These are phyloP conservation scores for Eupithecia vulgata DNA, from an alignment of 2,888 invertebrate species.

Conservation along the genomic window DNA sequence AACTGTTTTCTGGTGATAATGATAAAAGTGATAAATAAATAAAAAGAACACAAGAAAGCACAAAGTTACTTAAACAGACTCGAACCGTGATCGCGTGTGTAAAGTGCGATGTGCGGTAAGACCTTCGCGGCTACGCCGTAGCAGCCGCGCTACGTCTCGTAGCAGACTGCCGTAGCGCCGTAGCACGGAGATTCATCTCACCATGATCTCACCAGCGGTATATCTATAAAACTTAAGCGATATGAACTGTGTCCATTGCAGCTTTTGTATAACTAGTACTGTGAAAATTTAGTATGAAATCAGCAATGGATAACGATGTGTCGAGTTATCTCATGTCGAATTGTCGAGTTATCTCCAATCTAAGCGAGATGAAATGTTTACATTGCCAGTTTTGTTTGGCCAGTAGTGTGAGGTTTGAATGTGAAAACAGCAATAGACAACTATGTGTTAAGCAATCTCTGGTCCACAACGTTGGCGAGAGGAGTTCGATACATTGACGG, in stretches of 20 bases:
- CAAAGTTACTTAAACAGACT: conserved; percentile 26
- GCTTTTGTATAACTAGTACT: neutral
- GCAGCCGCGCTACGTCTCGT: conserved; percentile 71
- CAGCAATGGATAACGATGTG: neutral
- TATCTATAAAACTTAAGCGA: neutral
- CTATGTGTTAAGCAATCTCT: neutral
- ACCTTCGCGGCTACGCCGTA: conserved; percentile 56
- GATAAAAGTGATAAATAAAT: neutral
- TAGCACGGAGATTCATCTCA: conserved; percentile 58
- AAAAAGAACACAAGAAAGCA: neutral
- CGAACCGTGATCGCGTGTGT: conserved; percentile 56
- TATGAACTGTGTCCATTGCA: neutral
- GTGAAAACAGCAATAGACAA: neutral
- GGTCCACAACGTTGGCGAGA: neutral
- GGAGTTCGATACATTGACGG: neutral
- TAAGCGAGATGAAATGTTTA: neutral
- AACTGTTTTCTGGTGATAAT: neutral
- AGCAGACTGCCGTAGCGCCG: conserved; percentile 76
- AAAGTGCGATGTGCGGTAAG: conserved; percentile 46
- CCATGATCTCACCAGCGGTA: conserved; percentile 15
- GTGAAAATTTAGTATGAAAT: neutral
- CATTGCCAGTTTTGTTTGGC: neutral
- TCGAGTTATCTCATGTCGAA: neutral
- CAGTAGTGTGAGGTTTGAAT: neutral
- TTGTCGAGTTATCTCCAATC: neutral